Percentiles rank a stretch among this genome's conserved stretches.
phyloP scores from a whole-genome alignment of 1,140 invertebrate genomes.

The Drosophila repleta region DNA sequence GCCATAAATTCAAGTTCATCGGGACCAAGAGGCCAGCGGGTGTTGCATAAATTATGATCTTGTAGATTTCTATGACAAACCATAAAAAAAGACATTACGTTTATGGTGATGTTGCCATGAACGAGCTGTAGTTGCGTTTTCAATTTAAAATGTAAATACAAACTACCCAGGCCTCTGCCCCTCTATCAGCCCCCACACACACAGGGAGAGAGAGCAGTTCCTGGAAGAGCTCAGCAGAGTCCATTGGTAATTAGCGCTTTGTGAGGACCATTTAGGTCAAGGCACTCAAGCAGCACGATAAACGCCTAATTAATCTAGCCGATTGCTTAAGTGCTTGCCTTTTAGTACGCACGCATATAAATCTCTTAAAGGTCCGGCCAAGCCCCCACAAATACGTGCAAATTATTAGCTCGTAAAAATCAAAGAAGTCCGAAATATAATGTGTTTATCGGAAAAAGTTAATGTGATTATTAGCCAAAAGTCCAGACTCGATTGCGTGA shows the following conservation, averaged over 20 bases:
- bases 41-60: conserved; percentile 77
- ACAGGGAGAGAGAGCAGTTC: not conserved
- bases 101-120: conserved; percentile 55
- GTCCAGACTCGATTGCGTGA: conserved; percentile 34
- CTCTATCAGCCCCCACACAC: too few species aligned
- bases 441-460: conserved; percentile 76
- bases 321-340: conserved; percentile 27
- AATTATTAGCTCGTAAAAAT: conserved; percentile 69
- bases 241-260: conserved; percentile 35
- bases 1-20: conserved; percentile 69
- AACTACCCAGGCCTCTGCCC: not conserved
- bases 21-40: not conserved
- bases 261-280: conserved; percentile 48
- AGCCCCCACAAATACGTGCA: conserved; percentile 16
- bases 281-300: conserved; percentile 50
- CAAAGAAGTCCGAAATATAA: conserved; percentile 68
- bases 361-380: conserved; percentile 1
- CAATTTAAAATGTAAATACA: conserved; percentile 70
- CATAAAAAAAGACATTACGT: conserved; percentile 67
- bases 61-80: conserved; percentile 71
- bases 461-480: conserved; percentile 74
- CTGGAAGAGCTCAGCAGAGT: not conserved
- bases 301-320: conserved; percentile 60
- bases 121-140: conserved; percentile 50
- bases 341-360: not conserved